phyloP scores from a whole-genome alignment of 1,140 invertebrate species.

The Zaprionus nigranus region DNA sequence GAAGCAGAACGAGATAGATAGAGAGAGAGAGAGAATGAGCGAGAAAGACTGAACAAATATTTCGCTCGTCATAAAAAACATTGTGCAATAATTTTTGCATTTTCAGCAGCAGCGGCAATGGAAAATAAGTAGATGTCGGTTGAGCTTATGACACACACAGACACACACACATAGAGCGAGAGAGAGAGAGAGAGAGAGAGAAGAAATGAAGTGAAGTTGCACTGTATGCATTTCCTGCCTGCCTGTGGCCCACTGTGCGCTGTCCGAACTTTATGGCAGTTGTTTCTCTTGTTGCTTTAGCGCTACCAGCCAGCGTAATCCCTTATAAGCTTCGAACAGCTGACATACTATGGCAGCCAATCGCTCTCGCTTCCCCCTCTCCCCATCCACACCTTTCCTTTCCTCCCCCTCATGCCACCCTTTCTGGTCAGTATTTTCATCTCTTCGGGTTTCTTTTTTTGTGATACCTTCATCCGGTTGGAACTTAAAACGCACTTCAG shows the following conservation, averaged over 20 bases:
- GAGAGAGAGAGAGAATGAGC: slow-evolving; percentile 20
- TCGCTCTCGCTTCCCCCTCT: slow-evolving; percentile 12
- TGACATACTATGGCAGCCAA: slow-evolving; percentile 45
- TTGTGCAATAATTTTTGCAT: slow-evolving; percentile 72
- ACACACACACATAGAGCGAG: no score
- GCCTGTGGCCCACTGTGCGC: slow-evolving; percentile 21
- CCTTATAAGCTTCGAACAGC: slow-evolving; percentile 53
- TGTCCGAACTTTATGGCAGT: slow-evolving; percentile 38
- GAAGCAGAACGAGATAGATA: slow-evolving; percentile 26
- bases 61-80: slow-evolving; percentile 73
- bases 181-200: no score
- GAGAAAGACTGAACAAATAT: slow-evolving; percentile 55
- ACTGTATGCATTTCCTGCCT: background rate
- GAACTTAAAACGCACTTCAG: slow-evolving; percentile 54
- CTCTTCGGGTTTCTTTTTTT: slow-evolving; percentile 22
- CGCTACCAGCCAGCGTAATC: slow-evolving; percentile 64
- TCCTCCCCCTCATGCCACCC: background rate
- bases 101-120: slow-evolving; percentile 44
- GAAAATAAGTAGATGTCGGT: slow-evolving; percentile 20
- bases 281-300: slow-evolving; percentile 27
- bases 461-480: slow-evolving; percentile 12
- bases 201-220: background rate
- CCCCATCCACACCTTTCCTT: background rate
- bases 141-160: slow-evolving; percentile 4
- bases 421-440: slow-evolving; percentile 29